These are phyloP conservation scores for Muricea muricata DNA, from an alignment of 92 coral and sea anemone genomes.

Conservation along the genomic window DNA sequence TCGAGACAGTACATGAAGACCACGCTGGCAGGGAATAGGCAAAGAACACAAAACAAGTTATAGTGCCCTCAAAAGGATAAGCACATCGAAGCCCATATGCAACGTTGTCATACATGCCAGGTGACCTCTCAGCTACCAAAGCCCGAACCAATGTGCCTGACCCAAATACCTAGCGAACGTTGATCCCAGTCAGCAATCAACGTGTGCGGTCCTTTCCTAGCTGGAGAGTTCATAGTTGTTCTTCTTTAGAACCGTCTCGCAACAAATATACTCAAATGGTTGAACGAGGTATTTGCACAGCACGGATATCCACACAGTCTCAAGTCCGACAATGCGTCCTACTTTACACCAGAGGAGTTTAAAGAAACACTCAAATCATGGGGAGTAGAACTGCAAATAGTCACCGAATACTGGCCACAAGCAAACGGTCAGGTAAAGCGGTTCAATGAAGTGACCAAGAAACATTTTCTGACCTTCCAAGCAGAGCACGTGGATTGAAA, in stretches of 20 bases:
- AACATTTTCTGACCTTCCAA: background rate
- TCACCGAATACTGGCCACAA: constrained; percentile 61
- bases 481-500: no score
- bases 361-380: constrained; percentile 13
- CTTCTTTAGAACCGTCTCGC: constrained; percentile 45
- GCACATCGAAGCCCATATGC: constrained; percentile 26
- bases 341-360: constrained; percentile 23
- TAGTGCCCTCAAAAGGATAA: constrained; percentile 53
- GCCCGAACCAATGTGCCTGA: constrained; percentile 64
- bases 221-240: constrained; percentile 54
- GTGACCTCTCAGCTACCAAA: constrained; percentile 5
- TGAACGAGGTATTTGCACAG: background rate
- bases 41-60: constrained; percentile 34
- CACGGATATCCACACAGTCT: constrained; percentile 41
- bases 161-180: constrained; percentile 54
- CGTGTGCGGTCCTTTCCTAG: constrained; percentile 68
- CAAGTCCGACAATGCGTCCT: constrained; percentile 47
- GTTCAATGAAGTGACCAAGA: constrained; percentile 32
- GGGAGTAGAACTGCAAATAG: constrained; percentile 20
- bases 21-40: constrained; percentile 55
- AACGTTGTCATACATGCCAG: constrained; percentile 37
- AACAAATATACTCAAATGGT: background rate
- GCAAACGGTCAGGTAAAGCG: constrained; percentile 68
- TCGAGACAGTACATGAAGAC: constrained; percentile 50
- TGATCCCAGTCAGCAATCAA: constrained; percentile 61